A percentile compares a stretch with the other conserved stretches of the same genome.
Evolutionary conservation across 2,888 invertebrate species (phyloP).

Genomic region (Tribolium freemani): DNA sequence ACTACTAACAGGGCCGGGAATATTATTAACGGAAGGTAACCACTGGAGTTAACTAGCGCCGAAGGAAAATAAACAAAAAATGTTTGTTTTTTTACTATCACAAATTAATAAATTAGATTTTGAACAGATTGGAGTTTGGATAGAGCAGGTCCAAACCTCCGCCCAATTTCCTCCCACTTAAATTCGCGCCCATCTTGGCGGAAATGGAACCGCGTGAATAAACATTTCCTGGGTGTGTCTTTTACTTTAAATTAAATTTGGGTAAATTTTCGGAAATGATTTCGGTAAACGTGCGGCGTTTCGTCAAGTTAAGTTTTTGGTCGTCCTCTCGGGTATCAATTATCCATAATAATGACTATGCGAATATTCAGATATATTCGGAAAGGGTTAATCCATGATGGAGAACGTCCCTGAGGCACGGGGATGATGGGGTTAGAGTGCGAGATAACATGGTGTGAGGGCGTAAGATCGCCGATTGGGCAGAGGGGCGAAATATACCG

Average conservation of each 20-base stretch:
- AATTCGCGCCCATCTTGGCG: constrained; percentile 23
- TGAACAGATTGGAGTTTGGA: no score
- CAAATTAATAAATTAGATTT: no score
- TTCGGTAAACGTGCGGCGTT: constrained; percentile 45
- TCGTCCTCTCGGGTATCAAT: constrained; percentile 52
- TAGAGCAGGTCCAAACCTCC: neutral
- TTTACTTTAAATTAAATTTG: constrained; percentile 56
- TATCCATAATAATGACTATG: constrained; percentile 52
- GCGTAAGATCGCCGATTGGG: constrained; percentile 62
- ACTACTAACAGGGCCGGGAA: neutral
- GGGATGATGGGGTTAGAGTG: constrained; percentile 47
- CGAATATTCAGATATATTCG: constrained; percentile 50
- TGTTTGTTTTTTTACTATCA: no score
- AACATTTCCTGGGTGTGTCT: constrained; percentile 57
- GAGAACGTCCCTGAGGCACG: constrained; percentile 57
- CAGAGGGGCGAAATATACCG: constrained; percentile 59
- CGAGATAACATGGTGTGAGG: constrained; percentile 65
- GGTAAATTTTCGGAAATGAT: constrained; percentile 56
- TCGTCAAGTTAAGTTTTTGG: constrained; percentile 47
- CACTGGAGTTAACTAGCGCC: neutral
- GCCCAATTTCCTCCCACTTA: neutral
- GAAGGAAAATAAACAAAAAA: neutral
- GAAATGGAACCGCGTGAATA: constrained; percentile 59
- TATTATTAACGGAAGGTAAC: neutral
- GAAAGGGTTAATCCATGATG: constrained; percentile 64